phyloP scores from a whole-genome alignment of 2,888 invertebrate genomes.

The Chesias legatella region DNA sequence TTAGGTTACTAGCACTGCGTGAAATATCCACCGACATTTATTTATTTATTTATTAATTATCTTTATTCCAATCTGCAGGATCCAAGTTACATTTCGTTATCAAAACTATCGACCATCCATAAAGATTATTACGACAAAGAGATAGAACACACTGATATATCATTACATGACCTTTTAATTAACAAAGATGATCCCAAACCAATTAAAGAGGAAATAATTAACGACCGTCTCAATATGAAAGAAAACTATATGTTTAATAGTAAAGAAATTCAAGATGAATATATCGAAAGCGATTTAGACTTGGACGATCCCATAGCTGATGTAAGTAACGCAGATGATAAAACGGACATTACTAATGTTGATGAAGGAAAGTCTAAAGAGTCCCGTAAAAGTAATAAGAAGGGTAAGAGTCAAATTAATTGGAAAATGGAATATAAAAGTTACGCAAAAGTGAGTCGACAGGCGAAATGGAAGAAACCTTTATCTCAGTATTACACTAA shows the following conservation, averaged over 20 bases:
- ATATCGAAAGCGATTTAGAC: background rate
- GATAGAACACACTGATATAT: conserved; percentile 9
- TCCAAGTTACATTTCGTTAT: conserved; percentile 5
- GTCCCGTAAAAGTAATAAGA: background rate
- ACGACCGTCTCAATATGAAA: too few relatives aligned
- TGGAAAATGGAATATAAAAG: conserved; percentile 12
- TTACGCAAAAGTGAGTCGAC: conserved; percentile 5
- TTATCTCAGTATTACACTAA: conserved; percentile 11
- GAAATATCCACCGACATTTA: too few relatives aligned
- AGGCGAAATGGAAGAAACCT: conserved; percentile 9
- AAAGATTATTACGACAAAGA: conserved; percentile 20
- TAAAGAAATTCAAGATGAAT: background rate
- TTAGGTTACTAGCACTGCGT: too few relatives aligned
- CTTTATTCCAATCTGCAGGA: background rate
- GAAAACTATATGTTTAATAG: too few relatives aligned
- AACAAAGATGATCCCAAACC: background rate
- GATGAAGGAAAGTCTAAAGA: too few relatives aligned
- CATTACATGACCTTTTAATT: conserved; percentile 1
- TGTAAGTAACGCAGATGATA: background rate
- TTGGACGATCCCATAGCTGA: background rate
- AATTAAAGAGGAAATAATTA: conserved; percentile 6
- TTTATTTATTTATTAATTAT: too few relatives aligned
- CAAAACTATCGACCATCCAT: conserved; percentile 10
- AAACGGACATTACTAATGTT: background rate
- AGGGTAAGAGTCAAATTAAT: conserved; percentile 1